A percentile compares a stretch with the other conserved stretches of the same genome.
Conservation (phyloP, 2,797 vertebrate genomes). For the Pygocentrus nattereri region DNA sequence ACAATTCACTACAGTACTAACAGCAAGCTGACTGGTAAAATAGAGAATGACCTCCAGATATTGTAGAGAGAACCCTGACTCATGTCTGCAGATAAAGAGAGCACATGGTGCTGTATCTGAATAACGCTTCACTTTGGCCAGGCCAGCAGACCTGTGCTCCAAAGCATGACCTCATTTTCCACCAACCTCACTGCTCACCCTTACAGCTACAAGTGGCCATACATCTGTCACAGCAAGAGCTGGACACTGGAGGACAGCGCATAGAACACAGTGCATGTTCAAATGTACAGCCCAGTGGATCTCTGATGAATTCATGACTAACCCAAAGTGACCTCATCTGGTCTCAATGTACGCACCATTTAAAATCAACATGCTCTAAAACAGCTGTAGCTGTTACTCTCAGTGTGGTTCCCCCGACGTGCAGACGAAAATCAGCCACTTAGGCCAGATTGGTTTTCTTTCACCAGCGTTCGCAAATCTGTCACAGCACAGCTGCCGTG, state of each 20-base stretch:
- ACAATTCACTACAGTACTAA: too few relatives aligned
- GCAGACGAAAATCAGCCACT: constrained; percentile 28
- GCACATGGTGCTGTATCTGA: constrained; percentile 27
- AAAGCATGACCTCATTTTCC: constrained; percentile 68
- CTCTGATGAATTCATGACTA: not conserved
- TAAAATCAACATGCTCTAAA: not conserved
- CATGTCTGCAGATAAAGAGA: constrained; percentile 54
- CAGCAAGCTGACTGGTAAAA: too few relatives aligned
- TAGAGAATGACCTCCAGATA: constrained; percentile 61
- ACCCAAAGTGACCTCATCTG: constrained; percentile 20
- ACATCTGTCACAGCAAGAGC: not conserved
- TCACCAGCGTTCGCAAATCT: constrained; percentile 29
- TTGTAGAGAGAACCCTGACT: constrained; percentile 59
- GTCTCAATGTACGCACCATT: constrained; percentile 2
- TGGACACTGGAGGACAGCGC: not conserved
- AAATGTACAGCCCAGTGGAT: not conserved
- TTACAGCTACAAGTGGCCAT: not conserved
- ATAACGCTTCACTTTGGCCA: constrained; percentile 62
- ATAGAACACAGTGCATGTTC: not conserved
- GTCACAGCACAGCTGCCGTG: not conserved
- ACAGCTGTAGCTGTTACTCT: constrained; percentile 19
- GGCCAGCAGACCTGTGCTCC: constrained; percentile 56
- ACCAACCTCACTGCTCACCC: constrained; percentile 35
- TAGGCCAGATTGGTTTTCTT: constrained; percentile 24
- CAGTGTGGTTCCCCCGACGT: not conserved